Evolutionary conservation across 2,888 invertebrate genomes (phyloP), one percentile per base, ranked within the genome.

Genomic region (Machimus rusticus): DNA sequence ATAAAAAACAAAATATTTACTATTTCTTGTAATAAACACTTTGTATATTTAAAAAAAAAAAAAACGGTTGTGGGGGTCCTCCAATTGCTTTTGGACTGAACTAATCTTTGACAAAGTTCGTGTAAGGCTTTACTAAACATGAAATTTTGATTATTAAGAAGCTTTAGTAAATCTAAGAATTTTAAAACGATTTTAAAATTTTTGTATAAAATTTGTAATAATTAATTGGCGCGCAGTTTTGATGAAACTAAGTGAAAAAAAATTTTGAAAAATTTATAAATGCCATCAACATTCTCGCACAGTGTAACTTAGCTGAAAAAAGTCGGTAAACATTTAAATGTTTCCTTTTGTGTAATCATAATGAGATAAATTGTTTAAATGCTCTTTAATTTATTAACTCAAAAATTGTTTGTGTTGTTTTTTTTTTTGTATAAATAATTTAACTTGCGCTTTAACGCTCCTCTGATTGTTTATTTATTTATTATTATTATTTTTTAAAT

Each of bases 401-500:
- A 76, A 37, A 37, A n/a, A 76, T 31, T 28, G 46, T 79, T 79
- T 79, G 79, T 79, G 79, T 79, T 79, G 23, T 46, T 55, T n/a
- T 19, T 55, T 46, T 39, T 19, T 79, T 51, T 79, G 28, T 51
- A 79, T 79, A 79, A 76, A 76, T 37, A 76, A 76, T 55, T 46
- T 51, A 79, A 79, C 39, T 79, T 79, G 28, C 51, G 79, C 79
- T 79, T 79, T 79, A 79, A 23, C 14, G 79, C 79, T 51, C 51
- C 66, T 66, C 66, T 66, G 66, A 51, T 51, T 51, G 51, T 51
- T 51, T 46, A 46, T 46, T 55, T 55, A 55, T 19, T 19, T 55
- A 55, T 55, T 55, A 46, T 46, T 46, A 12, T 55, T 55, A n/a
- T 55, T 55, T 57, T 57, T 66, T 19, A 0, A 66, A 66, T 66